Base-by-base conservation (phyloP, 2,888 invertebrate species). In the Aricia artaxerxes region DNA sequence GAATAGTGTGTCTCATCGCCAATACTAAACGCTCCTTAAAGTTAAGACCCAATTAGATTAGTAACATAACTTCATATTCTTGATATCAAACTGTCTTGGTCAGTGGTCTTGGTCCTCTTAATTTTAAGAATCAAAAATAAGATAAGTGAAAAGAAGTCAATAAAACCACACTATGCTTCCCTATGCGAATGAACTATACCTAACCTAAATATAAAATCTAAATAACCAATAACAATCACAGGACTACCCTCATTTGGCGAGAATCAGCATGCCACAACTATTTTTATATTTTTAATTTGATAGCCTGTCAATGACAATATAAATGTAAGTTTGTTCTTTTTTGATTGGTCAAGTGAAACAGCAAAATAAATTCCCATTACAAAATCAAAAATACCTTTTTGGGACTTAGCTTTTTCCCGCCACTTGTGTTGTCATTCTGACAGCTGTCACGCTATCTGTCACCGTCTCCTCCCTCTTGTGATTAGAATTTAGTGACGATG, bases 401-500 rank as follows among this genome's bases (percentile, higher is more conserved):
- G 4, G 31, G 11, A 24, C 9, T 11, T 64, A 24, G 31, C 64
- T 24, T 64, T 24, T 69, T 38, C 69, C 69, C 35, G 69, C 35
- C 35, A 4, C 35, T 69, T 16, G 31, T 24, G 35, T 35, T 69
- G 69, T 69, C 69, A 69, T 13, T 35, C 11, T 69, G 38, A 69
- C 69, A 38, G 69, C n/a, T n/a, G 24, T 78, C 75, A 60, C 35
- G 1, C 4, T 16, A 24, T 38, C 35, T 73, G 49, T 53, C 49
- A 31, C 7, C 73, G 38, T 69, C 40, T 40, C 61, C 73, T 60
- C 5, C 2, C 13, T 40, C n/a, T 31, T 44, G 64, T 7, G 75
- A 79, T 87, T 86, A 93, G 82, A 93, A 93, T 81, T 92, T 93
- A 0, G 94, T 94, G 35, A 90, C 89, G 78, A 89, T 81, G 4